phyloP scores from a whole-genome alignment of 2,888 invertebrate species.

The Cephus pulcher region DNA sequence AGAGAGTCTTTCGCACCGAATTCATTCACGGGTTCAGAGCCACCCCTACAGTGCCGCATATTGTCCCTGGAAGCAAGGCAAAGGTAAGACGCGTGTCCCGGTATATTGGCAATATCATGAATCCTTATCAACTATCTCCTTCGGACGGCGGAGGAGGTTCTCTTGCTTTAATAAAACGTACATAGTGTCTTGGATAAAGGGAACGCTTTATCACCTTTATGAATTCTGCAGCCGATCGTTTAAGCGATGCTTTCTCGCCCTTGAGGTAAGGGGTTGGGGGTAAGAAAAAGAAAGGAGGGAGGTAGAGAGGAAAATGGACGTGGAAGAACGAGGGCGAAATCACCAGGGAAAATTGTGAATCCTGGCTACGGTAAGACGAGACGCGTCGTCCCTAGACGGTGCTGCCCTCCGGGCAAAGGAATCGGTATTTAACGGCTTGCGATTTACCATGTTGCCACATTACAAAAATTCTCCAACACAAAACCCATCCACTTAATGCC shows the following conservation, averaged over 20 bases:
- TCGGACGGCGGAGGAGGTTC: neutral
- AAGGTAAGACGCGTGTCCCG: slow-evolving; percentile 7
- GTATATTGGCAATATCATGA: slow-evolving; percentile 7
- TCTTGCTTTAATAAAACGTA: slow-evolving; percentile 3
- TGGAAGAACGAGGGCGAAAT: no score
- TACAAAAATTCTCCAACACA: no score
- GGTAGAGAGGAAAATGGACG: no score
- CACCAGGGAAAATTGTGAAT: no score
- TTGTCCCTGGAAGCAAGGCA: neutral
- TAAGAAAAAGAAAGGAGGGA: no score
- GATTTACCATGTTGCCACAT: no score
- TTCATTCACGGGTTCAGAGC: neutral
- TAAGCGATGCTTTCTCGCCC: neutral
- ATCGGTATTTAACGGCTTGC: no score
- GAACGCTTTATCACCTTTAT: slow-evolving; percentile 1
- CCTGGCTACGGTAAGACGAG: no score
- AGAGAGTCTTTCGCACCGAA: slow-evolving; percentile 6
- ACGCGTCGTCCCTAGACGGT: no score
- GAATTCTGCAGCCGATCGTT: neutral
- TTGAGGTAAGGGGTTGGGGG: neutral
- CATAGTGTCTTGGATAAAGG: neutral
- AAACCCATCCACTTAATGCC: no score
- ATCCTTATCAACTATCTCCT: slow-evolving; percentile 7
- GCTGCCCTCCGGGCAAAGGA: no score
- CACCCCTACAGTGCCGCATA: neutral